phyloP scores from a whole-genome alignment of 1,140 invertebrate genomes.

The Ooceraea biroi region DNA sequence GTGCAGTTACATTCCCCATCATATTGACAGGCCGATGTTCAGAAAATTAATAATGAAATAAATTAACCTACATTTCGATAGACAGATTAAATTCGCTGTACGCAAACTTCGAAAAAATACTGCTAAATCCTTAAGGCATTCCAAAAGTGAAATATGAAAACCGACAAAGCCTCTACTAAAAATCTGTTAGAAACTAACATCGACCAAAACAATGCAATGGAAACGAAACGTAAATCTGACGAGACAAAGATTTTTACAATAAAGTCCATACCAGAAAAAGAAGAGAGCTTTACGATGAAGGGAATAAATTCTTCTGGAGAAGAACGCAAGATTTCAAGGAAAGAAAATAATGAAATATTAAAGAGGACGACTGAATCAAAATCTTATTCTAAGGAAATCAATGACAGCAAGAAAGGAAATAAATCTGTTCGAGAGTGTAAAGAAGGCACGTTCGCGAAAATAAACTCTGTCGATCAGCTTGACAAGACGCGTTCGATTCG shows the following conservation, averaged over 20 bases:
- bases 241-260: conserved; percentile 23
- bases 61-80: conserved; percentile 29
- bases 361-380: not conserved
- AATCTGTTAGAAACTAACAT: not conserved
- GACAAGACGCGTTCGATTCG: not conserved
- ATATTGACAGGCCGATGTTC: not conserved
- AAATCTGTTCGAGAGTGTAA: not conserved
- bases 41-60: conserved; percentile 10
- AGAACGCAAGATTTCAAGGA: not conserved
- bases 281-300: not conserved
- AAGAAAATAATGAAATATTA: conserved; percentile 7
- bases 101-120: not conserved
- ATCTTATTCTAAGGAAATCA: not conserved
- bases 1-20: not conserved
- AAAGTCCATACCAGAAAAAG: not conserved
- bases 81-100: conserved; percentile 15
- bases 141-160: conserved; percentile 4
- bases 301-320: not conserved
- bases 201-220: not conserved
- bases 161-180: not conserved
- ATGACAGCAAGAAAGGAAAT: not conserved
- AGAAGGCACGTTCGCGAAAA: not conserved
- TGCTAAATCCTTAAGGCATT: conserved; percentile 24
- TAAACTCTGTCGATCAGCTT: not conserved
- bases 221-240: not conserved